Conservation (phyloP, 2,888 invertebrate genomes). For the Acanthoscelides obtectus region DNA sequence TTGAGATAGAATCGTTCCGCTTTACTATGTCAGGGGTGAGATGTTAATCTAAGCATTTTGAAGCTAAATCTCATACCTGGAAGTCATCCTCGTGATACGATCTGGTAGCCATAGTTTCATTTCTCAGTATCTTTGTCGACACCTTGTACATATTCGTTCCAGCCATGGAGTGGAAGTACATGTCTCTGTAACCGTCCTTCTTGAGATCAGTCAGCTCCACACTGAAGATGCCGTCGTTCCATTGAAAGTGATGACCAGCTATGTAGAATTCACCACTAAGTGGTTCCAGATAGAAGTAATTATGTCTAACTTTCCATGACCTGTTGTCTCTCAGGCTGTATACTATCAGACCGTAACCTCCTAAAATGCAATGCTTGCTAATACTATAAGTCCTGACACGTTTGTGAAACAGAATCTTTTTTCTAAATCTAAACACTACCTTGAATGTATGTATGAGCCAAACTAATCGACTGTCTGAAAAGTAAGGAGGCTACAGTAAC, state of each 20-base stretch:
- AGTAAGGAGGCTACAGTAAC: too few species aligned
- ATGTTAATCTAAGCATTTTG: too few species aligned
- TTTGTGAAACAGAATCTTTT: too few species aligned
- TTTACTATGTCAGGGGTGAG: neutral
- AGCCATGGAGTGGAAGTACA: slow-evolving; percentile 76
- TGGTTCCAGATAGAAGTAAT: slow-evolving; percentile 72
- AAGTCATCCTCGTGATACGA: slow-evolving; percentile 55
- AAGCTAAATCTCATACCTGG: slow-evolving; percentile 41
- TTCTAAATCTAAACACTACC: too few species aligned
- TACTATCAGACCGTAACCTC: slow-evolving; percentile 57
- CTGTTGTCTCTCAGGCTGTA: slow-evolving; percentile 36
- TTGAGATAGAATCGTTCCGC: too few species aligned
- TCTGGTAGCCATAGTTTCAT: slow-evolving; percentile 52
- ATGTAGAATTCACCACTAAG: slow-evolving; percentile 61
- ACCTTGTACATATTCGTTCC: slow-evolving; percentile 68
- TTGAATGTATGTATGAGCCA: too few species aligned
- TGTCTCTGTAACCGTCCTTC: slow-evolving; percentile 54
- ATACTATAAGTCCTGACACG: too few species aligned
- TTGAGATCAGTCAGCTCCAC: slow-evolving; percentile 55
- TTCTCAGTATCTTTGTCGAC: slow-evolving; percentile 57
- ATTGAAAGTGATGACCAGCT: slow-evolving; percentile 67
- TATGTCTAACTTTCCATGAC: slow-evolving; percentile 67
- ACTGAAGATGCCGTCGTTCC: slow-evolving; percentile 79
- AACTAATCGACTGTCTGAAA: too few species aligned
- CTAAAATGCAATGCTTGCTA: too few species aligned